Base-by-base conservation (phyloP, 2,888 invertebrate species). In the Pteria penguin region DNA sequence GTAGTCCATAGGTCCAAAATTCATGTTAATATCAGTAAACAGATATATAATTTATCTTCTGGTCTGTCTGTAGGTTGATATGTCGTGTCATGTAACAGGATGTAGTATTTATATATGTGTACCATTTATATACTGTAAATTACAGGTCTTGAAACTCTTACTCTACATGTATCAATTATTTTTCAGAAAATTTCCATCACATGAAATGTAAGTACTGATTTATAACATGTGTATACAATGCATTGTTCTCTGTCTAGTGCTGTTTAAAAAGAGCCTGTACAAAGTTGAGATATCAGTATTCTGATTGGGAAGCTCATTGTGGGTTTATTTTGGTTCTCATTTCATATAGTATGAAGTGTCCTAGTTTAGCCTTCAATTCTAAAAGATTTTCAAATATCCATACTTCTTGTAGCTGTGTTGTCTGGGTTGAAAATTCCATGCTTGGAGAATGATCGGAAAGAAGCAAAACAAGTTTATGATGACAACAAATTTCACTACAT, bases 401-500 rank as follows among this genome's bases (percentile, higher is more conserved):
- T n/a, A n/a, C n/a, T n/a, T 61, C 57, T 79, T 83, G 2, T 80
- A 92, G 96, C 96, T 60, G 93, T 96, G 83, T 93, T 98, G 83
- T 96, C 96, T 5, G 96, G 97, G 91, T 93, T 98, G 86, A 98
- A 98, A 93, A 96, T 98, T 85, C 93, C 95, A 8, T 96, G 97
- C 83, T 93, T 99, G 90, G 98, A 99, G 90, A 93, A 94, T 58
- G 95, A 96, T 90, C 94, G 97, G 77, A 97, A 97, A 92, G 98
- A 98, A 91, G 96, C 97, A 0, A 98, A 97, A 92, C 94, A 95
- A 87, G 95, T 96, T 82, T 98, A 99, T 93, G 95, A 95, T 85
- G 98, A 98, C 78, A 96, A 98, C 68, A 94, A 98, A 75, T 95
- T 95, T 86, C 95, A 95, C 5, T 99, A 99, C 93, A 99, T 99